Conservation (phyloP, 2,113 vertebrate species). For the Cinclus mexicanus region DNA sequence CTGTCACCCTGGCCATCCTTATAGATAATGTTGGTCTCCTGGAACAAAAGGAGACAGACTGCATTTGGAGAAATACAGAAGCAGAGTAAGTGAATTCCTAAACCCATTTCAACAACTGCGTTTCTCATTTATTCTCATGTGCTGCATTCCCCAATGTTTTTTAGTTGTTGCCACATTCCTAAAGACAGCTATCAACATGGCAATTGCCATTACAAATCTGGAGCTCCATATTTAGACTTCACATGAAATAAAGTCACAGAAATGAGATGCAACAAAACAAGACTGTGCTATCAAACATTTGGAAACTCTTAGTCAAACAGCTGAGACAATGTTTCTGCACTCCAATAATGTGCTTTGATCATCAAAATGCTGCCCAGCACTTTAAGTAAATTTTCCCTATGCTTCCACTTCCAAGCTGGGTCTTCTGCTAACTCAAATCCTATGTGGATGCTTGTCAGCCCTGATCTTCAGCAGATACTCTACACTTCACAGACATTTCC, state of each 20-base stretch:
- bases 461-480: background rate
- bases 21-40: background rate
- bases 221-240: background rate
- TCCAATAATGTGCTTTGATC: background rate
- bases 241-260: slow-evolving; percentile 6
- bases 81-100: slow-evolving; percentile 8
- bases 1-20: background rate
- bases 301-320: slow-evolving; percentile 53
- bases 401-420: background rate
- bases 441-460: background rate
- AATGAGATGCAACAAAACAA: slow-evolving; percentile 5
- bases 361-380: background rate
- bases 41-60: background rate
- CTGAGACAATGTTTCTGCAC: slow-evolving; percentile 4
- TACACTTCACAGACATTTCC: background rate
- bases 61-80: background rate
- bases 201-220: background rate
- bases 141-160: background rate
- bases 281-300: background rate
- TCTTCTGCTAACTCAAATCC: background rate
- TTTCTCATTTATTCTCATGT: background rate
- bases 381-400: background rate
- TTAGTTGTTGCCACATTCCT: slow-evolving; percentile 1
- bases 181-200: background rate
- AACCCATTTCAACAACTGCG: background rate